These are phyloP conservation scores for Melinaea marsaeus DNA, from an alignment of 2,888 invertebrate species.

Conservation along the genomic window DNA sequence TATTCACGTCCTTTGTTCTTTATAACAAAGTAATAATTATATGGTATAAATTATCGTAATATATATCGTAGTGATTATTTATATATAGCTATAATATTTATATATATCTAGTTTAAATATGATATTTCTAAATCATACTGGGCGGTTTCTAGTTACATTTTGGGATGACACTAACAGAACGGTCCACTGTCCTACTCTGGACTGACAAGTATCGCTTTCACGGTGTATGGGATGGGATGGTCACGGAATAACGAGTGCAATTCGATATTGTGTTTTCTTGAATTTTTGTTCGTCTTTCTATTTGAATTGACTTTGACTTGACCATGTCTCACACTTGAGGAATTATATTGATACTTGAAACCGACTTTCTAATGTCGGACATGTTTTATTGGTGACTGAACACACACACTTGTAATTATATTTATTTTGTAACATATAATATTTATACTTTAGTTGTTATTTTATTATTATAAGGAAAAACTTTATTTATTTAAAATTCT, in stretches of 20 bases:
- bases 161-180: conserved; percentile 44
- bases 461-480: too few relatives aligned
- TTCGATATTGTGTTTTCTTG: conserved; percentile 33
- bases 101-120: background rate
- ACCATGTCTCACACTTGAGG: conserved; percentile 14
- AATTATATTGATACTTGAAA: conserved; percentile 7
- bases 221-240: conserved; percentile 34
- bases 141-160: conserved; percentile 44
- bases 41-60: too few relatives aligned
- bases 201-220: conserved; percentile 51
- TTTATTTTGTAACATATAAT: too few relatives aligned
- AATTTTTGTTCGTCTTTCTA: conserved; percentile 18
- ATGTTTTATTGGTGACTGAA: background rate
- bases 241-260: conserved; percentile 37
- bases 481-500: too few relatives aligned
- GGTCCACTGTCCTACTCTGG: conserved; percentile 12
- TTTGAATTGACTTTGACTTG: conserved; percentile 21
- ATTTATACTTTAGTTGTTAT: too few relatives aligned
- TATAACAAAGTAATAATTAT: too few relatives aligned
- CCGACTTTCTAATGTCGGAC: background rate
- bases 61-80: too few relatives aligned
- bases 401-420: too few relatives aligned
- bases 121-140: conserved; percentile 32
- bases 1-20: too few relatives aligned
- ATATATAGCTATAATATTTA: too few relatives aligned